These are phyloP conservation scores for Chaenocephalus aceratus DNA, from an alignment of 2,113 vertebrate species.

Conservation along the genomic window DNA sequence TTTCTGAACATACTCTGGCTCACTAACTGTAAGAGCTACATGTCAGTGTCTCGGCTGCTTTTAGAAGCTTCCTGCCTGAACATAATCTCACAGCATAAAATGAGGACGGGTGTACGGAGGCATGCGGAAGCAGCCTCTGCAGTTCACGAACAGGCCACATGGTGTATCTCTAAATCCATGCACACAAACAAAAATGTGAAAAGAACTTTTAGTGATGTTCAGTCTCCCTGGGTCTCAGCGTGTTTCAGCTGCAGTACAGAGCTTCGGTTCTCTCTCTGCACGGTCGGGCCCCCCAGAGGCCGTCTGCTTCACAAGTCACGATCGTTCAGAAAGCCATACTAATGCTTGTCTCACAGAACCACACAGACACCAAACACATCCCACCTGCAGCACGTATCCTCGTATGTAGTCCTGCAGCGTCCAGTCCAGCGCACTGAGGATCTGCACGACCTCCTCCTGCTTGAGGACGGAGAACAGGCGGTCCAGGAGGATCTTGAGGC, in stretches of 20 bases:
- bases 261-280: too few species aligned
- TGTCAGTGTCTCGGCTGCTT: background rate
- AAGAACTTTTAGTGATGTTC: background rate
- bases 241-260: too few species aligned
- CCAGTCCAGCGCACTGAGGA: constrained; percentile 97
- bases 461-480: constrained; percentile 97
- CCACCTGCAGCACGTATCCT: constrained; percentile 95
- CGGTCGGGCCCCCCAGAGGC: too few species aligned
- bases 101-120: background rate
- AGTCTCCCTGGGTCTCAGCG: background rate
- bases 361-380: background rate
- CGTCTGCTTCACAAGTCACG: too few species aligned
- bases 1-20: background rate
- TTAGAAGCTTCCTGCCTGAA: background rate
- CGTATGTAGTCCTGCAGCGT: constrained; percentile 97
- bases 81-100: background rate
- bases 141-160: background rate
- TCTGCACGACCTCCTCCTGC: constrained; percentile 96
- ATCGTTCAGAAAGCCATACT: background rate
- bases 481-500: constrained; percentile 97
- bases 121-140: background rate
- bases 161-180: background rate
- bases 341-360: too few species aligned
- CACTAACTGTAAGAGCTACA: background rate
- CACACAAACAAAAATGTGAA: background rate